Conservation (phyloP, 2,888 invertebrate species). For the Agrypnus murinus region DNA sequence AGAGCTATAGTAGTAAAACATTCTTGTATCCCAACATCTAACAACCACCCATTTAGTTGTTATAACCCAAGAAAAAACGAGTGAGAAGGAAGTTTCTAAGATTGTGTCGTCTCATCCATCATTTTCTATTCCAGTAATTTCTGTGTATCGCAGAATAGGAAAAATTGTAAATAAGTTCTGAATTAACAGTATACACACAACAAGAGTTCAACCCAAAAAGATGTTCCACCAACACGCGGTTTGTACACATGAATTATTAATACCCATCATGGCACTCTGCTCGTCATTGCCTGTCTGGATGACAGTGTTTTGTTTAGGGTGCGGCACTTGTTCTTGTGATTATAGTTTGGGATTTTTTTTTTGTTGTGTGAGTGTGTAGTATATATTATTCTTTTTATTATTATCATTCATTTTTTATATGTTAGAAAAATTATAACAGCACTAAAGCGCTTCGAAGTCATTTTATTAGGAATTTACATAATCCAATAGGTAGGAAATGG, state of each 20-base stretch:
- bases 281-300: conserved; percentile 68
- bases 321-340: conserved; percentile 67
- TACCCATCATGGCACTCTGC: conserved; percentile 65
- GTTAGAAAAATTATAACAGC: conserved; percentile 19
- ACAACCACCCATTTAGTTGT: no score
- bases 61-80: no score
- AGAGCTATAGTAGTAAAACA: no score
- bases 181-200: conserved; percentile 60
- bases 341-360: conserved; percentile 57
- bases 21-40: no score
- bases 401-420: conserved; percentile 8
- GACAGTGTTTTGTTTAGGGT: conserved; percentile 68
- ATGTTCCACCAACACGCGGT: conserved; percentile 67
- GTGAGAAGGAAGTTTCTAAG: no score
- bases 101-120: conserved; percentile 22
- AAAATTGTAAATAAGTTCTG: conserved; percentile 50
- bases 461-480: conserved; percentile 23
- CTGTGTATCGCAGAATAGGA: background rate
- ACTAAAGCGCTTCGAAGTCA: background rate
- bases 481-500: background rate
- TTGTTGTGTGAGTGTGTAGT: background rate
- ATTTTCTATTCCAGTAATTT: conserved; percentile 20
- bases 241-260: conserved; percentile 69
- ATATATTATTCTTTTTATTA: no score
- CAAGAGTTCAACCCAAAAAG: conserved; percentile 57